Conservation (phyloP, 1,140 invertebrate genomes). For the Cotesia typhae region DNA sequence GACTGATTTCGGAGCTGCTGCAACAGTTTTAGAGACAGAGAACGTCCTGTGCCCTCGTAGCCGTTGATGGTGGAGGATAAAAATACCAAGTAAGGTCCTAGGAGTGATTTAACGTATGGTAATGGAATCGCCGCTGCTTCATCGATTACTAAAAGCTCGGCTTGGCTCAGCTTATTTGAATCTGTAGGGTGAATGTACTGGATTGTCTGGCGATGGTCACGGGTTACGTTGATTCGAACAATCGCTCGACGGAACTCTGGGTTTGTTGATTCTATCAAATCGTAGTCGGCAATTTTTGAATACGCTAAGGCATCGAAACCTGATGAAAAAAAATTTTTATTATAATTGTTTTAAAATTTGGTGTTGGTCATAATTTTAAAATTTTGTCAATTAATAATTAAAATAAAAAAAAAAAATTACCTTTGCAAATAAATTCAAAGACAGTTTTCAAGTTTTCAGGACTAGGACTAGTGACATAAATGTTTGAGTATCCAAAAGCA, state of each 20-base stretch:
- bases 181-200: conserved; percentile 97
- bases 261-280: conserved; percentile 94
- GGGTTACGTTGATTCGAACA: conserved; percentile 89
- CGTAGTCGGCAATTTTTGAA: conserved; percentile 97
- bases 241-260: conserved; percentile 97
- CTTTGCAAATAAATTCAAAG: conserved; percentile 98
- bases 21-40: conserved; percentile 93
- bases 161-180: conserved; percentile 86
- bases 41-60: conserved; percentile 98
- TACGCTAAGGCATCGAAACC: conserved; percentile 95
- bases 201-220: conserved; percentile 95
- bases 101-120: conserved; percentile 88
- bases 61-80: conserved; percentile 97
- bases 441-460: conserved; percentile 98
- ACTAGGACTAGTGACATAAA: conserved; percentile 97
- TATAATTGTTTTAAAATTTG: no score
- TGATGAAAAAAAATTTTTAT: conserved; percentile 39
- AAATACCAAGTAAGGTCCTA: conserved; percentile 94
- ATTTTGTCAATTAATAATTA: neutral
- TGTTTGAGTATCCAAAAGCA: conserved; percentile 93
- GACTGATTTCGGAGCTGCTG: conserved; percentile 82
- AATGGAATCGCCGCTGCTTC: conserved; percentile 99
- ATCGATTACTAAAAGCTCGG: conserved; percentile 96
- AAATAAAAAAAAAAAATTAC: conserved; percentile 44
- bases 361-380: neutral